These are phyloP conservation scores for Caenorhabditis plicata DNA, from an alignment of 2,888 invertebrate genomes.

Conservation along the genomic window DNA sequence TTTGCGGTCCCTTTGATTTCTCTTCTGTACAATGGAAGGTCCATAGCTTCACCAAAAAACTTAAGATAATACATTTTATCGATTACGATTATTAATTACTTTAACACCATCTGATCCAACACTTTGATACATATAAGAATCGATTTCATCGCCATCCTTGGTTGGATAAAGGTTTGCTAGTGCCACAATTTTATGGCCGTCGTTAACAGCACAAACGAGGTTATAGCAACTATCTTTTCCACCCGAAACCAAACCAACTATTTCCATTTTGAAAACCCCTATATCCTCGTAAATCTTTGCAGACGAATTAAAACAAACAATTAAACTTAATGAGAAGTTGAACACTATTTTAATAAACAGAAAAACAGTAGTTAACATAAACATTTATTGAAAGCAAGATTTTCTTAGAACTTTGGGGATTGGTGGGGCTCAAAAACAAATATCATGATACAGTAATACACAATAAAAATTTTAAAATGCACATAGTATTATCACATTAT, in stretches of 20 bases:
- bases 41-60: slow-evolving; percentile 86
- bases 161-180: slow-evolving; percentile 88
- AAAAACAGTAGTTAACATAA: not conserved
- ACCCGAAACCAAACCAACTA: slow-evolving; percentile 74
- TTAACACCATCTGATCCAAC: slow-evolving; percentile 93
- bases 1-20: slow-evolving; percentile 83
- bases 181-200: slow-evolving; percentile 91
- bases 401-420: too few relatives aligned
- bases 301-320: too few relatives aligned
- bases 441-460: not conserved
- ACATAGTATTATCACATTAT: slow-evolving; percentile 18
- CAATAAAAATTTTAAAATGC: not conserved
- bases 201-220: slow-evolving; percentile 80
- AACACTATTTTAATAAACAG: not conserved
- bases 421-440: too few relatives aligned
- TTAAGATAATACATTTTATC: slow-evolving; percentile 61
- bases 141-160: slow-evolving; percentile 77
- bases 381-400: slow-evolving; percentile 4
- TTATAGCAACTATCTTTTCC: slow-evolving; percentile 99
- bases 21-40: slow-evolving; percentile 83
- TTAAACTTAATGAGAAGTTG: too few relatives aligned
- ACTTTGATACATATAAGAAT: slow-evolving; percentile 99
- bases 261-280: slow-evolving; percentile 53
- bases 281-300: too few relatives aligned
- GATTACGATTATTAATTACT: slow-evolving; percentile 26